Conservation (phyloP, 2,888 invertebrate genomes). For the Dexiosoma caninum region DNA sequence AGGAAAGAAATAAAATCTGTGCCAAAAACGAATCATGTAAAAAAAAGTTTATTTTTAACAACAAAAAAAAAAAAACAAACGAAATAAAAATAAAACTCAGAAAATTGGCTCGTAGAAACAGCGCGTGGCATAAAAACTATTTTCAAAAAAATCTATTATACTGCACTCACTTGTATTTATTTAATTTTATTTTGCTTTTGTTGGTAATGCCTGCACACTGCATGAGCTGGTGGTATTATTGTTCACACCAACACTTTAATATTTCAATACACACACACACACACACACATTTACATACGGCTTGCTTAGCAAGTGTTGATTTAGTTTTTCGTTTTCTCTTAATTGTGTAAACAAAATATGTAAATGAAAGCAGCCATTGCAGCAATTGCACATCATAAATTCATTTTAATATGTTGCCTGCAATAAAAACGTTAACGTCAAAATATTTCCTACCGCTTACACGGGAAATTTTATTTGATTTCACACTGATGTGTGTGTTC, state of each 20-base stretch:
- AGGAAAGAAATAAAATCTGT: not conserved
- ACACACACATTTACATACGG: not conserved
- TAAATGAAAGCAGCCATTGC: slow-evolving; percentile 37
- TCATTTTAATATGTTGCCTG: not conserved
- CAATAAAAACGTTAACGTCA: slow-evolving; percentile 12
- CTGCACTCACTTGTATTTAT: not conserved
- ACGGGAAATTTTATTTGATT: not conserved
- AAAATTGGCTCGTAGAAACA: slow-evolving; percentile 51
- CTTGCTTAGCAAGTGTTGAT: not conserved
- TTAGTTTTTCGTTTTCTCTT: not conserved
- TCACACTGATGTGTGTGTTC: not conserved
- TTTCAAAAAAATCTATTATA: not conserved
- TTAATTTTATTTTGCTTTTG: not conserved
- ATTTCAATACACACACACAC: not conserved
- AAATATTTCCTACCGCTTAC: not conserved
- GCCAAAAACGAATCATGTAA: not conserved
- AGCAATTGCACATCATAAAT: slow-evolving; percentile 15
- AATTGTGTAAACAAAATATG: slow-evolving; percentile 19
- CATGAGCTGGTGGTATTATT: not conserved
- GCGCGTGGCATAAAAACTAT: slow-evolving; percentile 53
- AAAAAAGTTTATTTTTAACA: slow-evolving; percentile 11
- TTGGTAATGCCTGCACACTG: not conserved
- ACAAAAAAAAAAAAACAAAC: not conserved
- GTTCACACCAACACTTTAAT: not conserved
- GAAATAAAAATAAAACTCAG: not conserved